A percentile compares a stretch with the other conserved stretches of the same genome.
These are phyloP conservation scores for Mythimna lalbum DNA, from an alignment of 2,888 invertebrate species.

Conservation along the genomic window DNA sequence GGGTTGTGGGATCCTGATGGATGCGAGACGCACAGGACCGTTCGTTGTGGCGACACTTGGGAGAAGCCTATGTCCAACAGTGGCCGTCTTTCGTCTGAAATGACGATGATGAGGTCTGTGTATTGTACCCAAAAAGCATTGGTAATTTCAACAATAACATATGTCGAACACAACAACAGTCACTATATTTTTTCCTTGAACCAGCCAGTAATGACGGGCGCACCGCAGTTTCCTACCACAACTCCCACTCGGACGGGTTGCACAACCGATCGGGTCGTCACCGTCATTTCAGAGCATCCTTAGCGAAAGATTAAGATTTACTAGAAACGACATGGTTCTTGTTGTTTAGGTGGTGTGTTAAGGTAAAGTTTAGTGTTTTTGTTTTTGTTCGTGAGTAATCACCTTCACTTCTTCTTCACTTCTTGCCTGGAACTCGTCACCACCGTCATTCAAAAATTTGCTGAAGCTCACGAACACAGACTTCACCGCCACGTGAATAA, in stretches of 20 bases:
- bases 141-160: not conserved
- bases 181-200: slow-evolving; percentile 60
- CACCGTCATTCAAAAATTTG: too few species aligned
- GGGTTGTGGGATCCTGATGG: too few species aligned
- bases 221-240: slow-evolving; percentile 68
- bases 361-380: not conserved
- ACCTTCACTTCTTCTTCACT: too few species aligned
- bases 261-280: slow-evolving; percentile 67
- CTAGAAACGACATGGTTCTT: slow-evolving; percentile 48
- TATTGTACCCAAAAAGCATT: too few species aligned
- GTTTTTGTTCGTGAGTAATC: not conserved
- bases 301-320: slow-evolving; percentile 14
- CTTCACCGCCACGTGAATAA: too few species aligned
- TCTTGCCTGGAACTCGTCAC: too few species aligned
- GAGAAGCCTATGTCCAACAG: too few species aligned
- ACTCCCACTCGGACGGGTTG: slow-evolving; percentile 68
- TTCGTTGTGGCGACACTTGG: too few species aligned
- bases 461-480: too few species aligned
- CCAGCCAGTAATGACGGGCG: slow-evolving; percentile 62
- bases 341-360: not conserved
- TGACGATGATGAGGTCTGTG: too few species aligned
- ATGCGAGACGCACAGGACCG: too few species aligned
- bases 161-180: slow-evolving; percentile 1
- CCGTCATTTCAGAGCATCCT: slow-evolving; percentile 65
- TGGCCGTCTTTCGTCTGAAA: too few species aligned